These are phyloP conservation scores for Ammospiza caudacuta DNA, from an alignment of 2,113 vertebrate genomes.

Conservation along the genomic window DNA sequence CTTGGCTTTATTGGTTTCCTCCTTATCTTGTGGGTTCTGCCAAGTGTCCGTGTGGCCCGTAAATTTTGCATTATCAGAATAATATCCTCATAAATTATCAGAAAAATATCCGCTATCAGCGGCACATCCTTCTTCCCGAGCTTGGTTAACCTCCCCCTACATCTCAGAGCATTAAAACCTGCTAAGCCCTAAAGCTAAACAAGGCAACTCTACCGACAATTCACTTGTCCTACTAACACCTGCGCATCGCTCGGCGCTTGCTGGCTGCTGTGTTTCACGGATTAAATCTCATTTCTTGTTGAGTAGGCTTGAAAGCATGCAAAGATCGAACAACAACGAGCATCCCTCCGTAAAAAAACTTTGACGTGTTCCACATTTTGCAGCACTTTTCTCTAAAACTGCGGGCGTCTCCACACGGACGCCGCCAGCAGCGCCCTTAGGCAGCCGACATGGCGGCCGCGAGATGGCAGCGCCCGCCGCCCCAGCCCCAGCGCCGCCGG, in stretches of 20 bases:
- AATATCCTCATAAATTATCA: too few species aligned
- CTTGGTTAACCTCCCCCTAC: not conserved
- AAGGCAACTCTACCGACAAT: not conserved
- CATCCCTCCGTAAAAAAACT: not conserved
- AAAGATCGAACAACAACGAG: not conserved
- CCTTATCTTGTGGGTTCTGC: not conserved
- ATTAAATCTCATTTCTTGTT: not conserved
- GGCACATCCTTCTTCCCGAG: not conserved
- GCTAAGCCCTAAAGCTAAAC: too few species aligned
- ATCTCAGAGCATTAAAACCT: not conserved
- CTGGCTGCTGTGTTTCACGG: not conserved
- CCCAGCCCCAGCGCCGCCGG: fast-evolving
- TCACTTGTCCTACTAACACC: too few species aligned
- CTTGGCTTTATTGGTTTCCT: not conserved
- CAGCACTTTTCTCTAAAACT: fast-evolving
- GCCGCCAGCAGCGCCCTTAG: not conserved
- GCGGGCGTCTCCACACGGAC: not conserved
- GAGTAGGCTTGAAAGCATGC: fast-evolving
- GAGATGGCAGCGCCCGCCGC: slow-evolving; percentile 2
- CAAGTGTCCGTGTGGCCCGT: not conserved
- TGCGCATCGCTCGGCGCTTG: not conserved
- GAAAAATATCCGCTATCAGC: not conserved
- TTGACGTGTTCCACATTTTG: fast-evolving
- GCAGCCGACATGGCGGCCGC: not conserved
- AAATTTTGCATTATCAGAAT: not conserved